Percentiles rank a stretch among this genome's conserved stretches.
phyloP scores from a whole-genome alignment of 2,113 vertebrate species.

The Upupa epops region DNA sequence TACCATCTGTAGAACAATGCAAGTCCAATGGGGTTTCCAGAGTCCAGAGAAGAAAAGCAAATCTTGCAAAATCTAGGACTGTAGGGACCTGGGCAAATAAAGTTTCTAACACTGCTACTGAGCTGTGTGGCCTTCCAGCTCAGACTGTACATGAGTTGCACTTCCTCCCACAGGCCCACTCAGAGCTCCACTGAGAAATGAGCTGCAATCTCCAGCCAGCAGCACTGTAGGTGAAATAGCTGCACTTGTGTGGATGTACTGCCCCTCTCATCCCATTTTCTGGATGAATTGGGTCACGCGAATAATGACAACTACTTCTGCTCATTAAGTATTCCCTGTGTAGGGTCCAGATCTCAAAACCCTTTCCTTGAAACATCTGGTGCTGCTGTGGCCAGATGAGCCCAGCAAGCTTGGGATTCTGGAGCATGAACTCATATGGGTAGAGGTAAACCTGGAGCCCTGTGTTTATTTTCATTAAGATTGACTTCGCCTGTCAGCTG shows the following conservation, averaged over 20 bases:
- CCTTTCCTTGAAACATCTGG: not conserved
- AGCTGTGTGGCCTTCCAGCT: not conserved
- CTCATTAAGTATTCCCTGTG: not conserved
- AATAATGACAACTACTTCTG: not conserved
- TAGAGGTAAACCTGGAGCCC: not conserved
- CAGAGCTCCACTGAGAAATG: not conserved
- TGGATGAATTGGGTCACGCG: not conserved
- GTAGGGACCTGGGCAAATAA: not conserved
- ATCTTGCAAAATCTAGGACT: not conserved
- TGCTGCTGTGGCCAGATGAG: not conserved
- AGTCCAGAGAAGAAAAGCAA: not conserved
- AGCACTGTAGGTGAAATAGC: not conserved
- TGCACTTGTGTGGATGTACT: accelerated
- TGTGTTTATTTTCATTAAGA: not conserved
- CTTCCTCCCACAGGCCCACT: not conserved
- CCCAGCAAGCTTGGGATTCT: not conserved
- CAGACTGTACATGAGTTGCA: accelerated
- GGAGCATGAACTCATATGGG: accelerated
- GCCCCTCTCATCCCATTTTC: not conserved
- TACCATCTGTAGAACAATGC: not conserved
- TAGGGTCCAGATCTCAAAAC: not conserved
- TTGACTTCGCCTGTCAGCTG: not conserved
- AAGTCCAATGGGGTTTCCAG: not conserved
- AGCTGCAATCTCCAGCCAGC: not conserved
- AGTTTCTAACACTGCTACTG: not conserved